Percentiles rank a stretch among this genome's conserved stretches.
These are phyloP conservation scores for Acipenser oxyrinchus DNA, from an alignment of 2,797 vertebrate genomes.

Conservation along the genomic window DNA sequence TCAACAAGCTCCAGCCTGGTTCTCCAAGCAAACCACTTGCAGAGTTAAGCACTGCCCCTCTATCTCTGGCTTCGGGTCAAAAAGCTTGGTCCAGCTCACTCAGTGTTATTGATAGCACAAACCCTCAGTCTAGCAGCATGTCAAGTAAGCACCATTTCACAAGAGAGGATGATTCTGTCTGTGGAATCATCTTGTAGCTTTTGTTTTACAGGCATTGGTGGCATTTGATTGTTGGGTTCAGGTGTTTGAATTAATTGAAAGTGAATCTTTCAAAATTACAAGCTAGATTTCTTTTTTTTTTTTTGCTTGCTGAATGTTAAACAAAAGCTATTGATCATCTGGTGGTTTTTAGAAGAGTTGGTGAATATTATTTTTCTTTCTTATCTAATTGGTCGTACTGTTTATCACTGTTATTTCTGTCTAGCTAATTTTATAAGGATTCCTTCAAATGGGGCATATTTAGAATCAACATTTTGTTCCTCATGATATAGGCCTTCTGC, in stretches of 20 bases:
- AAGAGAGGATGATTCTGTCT: not conserved
- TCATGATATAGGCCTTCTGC: slow-evolving; percentile 61
- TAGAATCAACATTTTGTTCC: no score
- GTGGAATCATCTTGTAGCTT: slow-evolving; percentile 6
- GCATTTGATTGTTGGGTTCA: not conserved
- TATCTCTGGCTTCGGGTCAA: not conserved
- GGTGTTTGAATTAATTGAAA: not conserved
- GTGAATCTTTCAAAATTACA: no score
- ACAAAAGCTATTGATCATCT: no score
- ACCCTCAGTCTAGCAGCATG: not conserved
- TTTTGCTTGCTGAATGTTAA: no score
- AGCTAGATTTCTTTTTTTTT: no score
- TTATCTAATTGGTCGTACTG: not conserved
- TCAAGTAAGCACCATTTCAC: slow-evolving; percentile 7
- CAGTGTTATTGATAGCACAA: not conserved
- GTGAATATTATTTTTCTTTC: no score
- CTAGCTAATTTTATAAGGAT: not conserved
- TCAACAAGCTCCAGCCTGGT: not conserved
- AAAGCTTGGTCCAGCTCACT: not conserved
- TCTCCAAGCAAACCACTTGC: not conserved
- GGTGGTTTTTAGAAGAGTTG: no score
- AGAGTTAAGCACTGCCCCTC: not conserved
- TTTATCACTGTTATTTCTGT: not conserved
- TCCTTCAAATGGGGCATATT: not conserved
- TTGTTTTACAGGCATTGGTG: not conserved